Percentiles rank a stretch among this genome's conserved stretches.
These are phyloP conservation scores for Rhynchophorus ferrugineus DNA, from an alignment of 1,140 invertebrate species.

Conservation along the genomic window DNA sequence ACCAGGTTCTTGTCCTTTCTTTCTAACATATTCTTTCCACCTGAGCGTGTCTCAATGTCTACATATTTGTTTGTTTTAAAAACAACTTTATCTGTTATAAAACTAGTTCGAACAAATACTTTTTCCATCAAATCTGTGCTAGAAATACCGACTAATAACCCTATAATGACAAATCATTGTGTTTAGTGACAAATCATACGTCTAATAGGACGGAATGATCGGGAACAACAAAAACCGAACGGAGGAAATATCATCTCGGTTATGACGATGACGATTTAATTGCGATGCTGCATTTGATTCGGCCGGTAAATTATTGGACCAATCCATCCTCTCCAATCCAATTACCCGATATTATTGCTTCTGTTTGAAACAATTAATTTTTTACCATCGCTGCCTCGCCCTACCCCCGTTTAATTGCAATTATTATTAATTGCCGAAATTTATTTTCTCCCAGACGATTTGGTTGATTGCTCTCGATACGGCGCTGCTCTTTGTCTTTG, in stretches of 20 bases:
- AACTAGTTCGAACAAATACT: too few relatives aligned
- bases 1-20: too few relatives aligned
- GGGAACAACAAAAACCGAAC: slow-evolving; percentile 1
- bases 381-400: slow-evolving; percentile 5
- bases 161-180: too few relatives aligned
- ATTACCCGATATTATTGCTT: slow-evolving; percentile 27
- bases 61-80: too few relatives aligned
- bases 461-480: background rate
- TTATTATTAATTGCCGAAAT: slow-evolving; percentile 9
- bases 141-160: too few relatives aligned
- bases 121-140: too few relatives aligned
- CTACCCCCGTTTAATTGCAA: slow-evolving; percentile 13
- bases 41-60: too few relatives aligned
- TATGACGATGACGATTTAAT: slow-evolving; percentile 12
- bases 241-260: slow-evolving; percentile 17
- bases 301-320: slow-evolving; percentile 17
- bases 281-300: slow-evolving; percentile 22
- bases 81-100: too few relatives aligned
- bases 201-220: background rate
- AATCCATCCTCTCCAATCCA: slow-evolving; percentile 14
- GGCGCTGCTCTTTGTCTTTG: background rate
- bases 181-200: background rate
- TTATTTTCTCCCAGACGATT: slow-evolving; percentile 7
- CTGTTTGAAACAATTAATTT: slow-evolving; percentile 28
- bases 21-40: too few relatives aligned